Evolutionary conservation across 2,113 vertebrate genomes (phyloP).

Genomic region (Sarotherodon lohbergeri): DNA sequence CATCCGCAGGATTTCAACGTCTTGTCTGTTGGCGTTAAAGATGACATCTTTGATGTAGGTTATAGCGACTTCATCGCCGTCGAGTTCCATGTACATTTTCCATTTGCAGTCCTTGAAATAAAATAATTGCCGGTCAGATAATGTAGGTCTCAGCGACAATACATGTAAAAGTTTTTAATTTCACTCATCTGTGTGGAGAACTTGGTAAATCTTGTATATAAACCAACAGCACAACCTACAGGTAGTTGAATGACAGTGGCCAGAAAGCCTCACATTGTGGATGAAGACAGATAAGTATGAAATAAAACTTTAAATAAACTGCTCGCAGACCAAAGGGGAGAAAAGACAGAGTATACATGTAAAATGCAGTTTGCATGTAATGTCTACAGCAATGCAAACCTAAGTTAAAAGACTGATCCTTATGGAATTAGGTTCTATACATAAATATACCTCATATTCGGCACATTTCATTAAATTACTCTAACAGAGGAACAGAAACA

Average conservation of each 20-base stretch:
- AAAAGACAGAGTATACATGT: not conserved
- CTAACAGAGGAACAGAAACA: not conserved
- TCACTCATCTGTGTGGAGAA: not conserved
- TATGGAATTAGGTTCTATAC: not conserved
- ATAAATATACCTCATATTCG: not conserved
- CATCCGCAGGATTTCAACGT: conserved; percentile 88
- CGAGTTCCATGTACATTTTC: conserved; percentile 99
- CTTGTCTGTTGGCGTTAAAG: conserved; percentile 86
- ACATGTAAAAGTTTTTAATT: conserved; percentile 25
- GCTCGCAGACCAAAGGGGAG: not conserved
- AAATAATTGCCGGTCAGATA: conserved; percentile 31
- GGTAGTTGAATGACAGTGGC: conserved; percentile 46
- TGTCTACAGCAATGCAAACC: not conserved
- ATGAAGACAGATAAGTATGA: not conserved
- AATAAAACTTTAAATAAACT: not conserved
- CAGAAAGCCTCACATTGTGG: not conserved
- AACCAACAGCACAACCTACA: conserved; percentile 79
- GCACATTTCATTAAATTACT: not conserved
- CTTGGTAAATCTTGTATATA: conserved; percentile 34
- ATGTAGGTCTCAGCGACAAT: not conserved
- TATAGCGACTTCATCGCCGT: conserved; percentile 93
- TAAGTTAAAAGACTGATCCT: not conserved
- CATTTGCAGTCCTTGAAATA: conserved; percentile 93
- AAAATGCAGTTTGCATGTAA: not conserved
- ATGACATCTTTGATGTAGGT: conserved; percentile 97